phyloP scores from a whole-genome alignment of 53 echinoderm and acorn worm species.

The Paelopatides confundens region DNA sequence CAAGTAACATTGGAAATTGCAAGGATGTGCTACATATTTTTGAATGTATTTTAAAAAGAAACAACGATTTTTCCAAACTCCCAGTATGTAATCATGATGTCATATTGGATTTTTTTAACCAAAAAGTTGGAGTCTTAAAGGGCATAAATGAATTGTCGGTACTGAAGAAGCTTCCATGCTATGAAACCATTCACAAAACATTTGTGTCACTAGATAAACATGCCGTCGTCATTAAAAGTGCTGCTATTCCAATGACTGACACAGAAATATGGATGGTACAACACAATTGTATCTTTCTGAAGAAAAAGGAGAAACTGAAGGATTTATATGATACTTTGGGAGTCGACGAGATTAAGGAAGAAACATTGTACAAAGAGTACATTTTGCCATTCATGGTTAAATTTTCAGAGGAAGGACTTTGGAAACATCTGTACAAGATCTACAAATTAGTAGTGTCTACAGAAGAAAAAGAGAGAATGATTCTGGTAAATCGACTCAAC shows the following conservation, averaged over 20 bases:
- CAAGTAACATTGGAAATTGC: not conserved
- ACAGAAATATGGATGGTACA: not conserved
- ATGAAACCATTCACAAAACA: not conserved
- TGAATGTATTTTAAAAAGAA: not conserved
- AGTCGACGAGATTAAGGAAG: not conserved
- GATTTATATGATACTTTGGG: not conserved
- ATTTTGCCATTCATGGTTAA: not conserved
- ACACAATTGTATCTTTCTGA: not conserved
- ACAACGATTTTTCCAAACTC: not conserved
- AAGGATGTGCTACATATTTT: not conserved
- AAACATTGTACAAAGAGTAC: not conserved
- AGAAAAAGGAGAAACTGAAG: not conserved
- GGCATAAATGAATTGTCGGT: not conserved
- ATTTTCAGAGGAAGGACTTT: not conserved
- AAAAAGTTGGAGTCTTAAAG: not conserved
- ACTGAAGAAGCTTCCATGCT: conserved; percentile 14
- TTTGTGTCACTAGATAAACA: not conserved
- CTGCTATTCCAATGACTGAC: not conserved
- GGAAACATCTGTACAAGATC: not conserved
- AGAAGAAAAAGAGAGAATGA: not conserved
- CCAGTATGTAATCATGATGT: not conserved
- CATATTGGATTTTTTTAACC: not conserved
- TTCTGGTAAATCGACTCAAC: not conserved
- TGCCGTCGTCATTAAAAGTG: not conserved
- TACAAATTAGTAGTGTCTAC: not conserved